Evolutionary conservation across 2,888 invertebrate species (phyloP), one percentile per base, ranked within the genome.

Genomic region (Ctenicera cuprea): DNA sequence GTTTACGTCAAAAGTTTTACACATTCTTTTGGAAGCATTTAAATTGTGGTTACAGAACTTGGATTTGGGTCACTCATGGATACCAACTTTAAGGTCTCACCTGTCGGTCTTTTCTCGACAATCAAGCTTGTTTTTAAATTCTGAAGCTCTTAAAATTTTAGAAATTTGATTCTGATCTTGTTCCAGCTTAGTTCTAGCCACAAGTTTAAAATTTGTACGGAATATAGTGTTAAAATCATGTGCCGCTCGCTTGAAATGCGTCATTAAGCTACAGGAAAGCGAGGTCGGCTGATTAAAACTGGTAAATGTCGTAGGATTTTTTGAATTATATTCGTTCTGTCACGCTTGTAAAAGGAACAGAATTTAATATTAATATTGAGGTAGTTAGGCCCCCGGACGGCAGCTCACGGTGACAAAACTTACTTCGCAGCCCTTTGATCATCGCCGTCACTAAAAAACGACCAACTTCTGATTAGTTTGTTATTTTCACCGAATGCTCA

Each of bases 1-100:
- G 79, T 79, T 79, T 77, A 79, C 76, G 80, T 79, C 80, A 79
- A 80, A 79, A 77, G 80, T 77, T 77, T 80, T 80, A 80, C 80
- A 80, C 80, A 69, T 74, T 69, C 75, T 72, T 78, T 74, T 59
- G 41, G 69, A 78, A 69, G 73, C 73, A 66, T 26, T 77, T 69
- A 67, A 76, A 78, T 73, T 77, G 73, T 59, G 52, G 50, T 43
- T 16, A 37, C 65, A 20, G 12, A 16, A 5, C 22, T 3, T 22
- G 26, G 26, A 26, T 26, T 26, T 26, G 26, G 26, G 26, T 26
- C 26, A 26, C 26, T 26, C 26, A 41, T 26, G 41, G 41, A 41
- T 26, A n/a, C n/a, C n/a, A n/a, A n/a, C n/a, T n/a, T n/a, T n/a
- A n/a, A 26, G 26, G 26, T 26, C 26, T 26, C 26, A 26, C 5